Base-by-base conservation (phyloP, 2,113 vertebrate genomes). In the Siphamia tubifer region DNA sequence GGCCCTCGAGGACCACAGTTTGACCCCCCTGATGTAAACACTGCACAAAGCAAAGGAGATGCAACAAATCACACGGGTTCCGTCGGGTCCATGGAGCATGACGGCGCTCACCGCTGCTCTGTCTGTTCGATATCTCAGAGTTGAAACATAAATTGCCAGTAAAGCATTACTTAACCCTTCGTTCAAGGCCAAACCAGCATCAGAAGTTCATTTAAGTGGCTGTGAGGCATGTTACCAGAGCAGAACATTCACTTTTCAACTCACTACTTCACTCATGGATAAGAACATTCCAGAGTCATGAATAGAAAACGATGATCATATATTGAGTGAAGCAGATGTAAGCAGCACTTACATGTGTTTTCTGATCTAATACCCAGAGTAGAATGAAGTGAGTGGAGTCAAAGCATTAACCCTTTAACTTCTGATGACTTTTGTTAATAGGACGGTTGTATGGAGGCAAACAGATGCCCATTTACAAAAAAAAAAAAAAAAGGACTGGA, bases 11-110 rank as follows among this genome's bases (percentile, higher is more conserved):
- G n/a, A n/a, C n/a, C n/a, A n/a, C n/a, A n/a, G n/a, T n/a, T n/a
- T n/a, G n/a, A n/a, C n/a, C n/a, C n/a, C n/a, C n/a, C n/a, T n/a
- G 13, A 17, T 38, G 58, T 30, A 42, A 30, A 57, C 43, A 23
- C 51, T 34, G 38, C 27, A 48, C 54, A 61, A 54, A 58, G 56
- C 13, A 49, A 47, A 62, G 48, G 12, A 48, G 55, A 71, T 42
- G 31, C 65, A 77, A 63, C 71, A 81, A 63, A 81, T 74, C 66
- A 66, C n/a, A n/a, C n/a, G n/a, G n/a, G n/a, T n/a, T n/a, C n/a
- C n/a, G 60, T 65, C 65, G 73, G 72, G 60, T 68, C 70, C 68
- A 54, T 30, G 9, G 62, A 68, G 60, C 81, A 77, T 53, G 81
- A 80, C 45, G 9, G 48, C 13, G 35, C 55, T 66, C 49, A 51